phyloP scores from a whole-genome alignment of 2,888 invertebrate genomes.

The Pterobdella sp. region DNA sequence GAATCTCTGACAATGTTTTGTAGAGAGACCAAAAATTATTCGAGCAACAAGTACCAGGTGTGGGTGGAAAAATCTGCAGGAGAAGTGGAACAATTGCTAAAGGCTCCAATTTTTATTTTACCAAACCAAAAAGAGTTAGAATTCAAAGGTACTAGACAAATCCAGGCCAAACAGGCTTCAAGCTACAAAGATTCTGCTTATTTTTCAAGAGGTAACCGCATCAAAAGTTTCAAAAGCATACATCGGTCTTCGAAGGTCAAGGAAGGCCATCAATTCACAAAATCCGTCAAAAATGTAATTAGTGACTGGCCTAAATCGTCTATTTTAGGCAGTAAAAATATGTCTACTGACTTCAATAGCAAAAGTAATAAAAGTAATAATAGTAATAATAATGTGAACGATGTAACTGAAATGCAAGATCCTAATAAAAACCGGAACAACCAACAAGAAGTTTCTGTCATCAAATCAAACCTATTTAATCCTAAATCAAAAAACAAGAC shows the following conservation, averaged over 20 bases:
- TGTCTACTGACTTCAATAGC: neutral
- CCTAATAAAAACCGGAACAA: neutral
- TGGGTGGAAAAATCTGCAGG: conserved; percentile 24
- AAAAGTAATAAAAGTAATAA: neutral
- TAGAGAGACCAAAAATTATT: conserved; percentile 22
- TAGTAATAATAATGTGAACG: neutral
- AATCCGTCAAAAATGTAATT: neutral
- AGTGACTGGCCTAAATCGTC: neutral
- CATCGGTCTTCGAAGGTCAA: neutral
- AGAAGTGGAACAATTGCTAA: conserved; percentile 19
- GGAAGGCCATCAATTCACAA: too few relatives aligned
- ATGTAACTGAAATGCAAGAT: too few relatives aligned
- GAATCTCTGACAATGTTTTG: conserved; percentile 30
- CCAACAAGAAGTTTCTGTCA: neutral
- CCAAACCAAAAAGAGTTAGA: conserved; percentile 12
- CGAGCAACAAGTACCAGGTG: conserved; percentile 16
- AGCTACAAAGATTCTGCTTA: too few relatives aligned
- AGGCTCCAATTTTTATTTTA: neutral
- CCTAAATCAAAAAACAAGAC: neutral
- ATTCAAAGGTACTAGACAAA: too few relatives aligned
- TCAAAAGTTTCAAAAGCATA: too few relatives aligned
- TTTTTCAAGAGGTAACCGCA: too few relatives aligned
- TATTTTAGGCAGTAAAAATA: neutral
- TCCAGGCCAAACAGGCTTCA: too few relatives aligned
- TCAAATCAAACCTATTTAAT: neutral